Evolutionary conservation across 2,888 invertebrate species (phyloP).

Genomic region (Amaurobius ferox): DNA sequence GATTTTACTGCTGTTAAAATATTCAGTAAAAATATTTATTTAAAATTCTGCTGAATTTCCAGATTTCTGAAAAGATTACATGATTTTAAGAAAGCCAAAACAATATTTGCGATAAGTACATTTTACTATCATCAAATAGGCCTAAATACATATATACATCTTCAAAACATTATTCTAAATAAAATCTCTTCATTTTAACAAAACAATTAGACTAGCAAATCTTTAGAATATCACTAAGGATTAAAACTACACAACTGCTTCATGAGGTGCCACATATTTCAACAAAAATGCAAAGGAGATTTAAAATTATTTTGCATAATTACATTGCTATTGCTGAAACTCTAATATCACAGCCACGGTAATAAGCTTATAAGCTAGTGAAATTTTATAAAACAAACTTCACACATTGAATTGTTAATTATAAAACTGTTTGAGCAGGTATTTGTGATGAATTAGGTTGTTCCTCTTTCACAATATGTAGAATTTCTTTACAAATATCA

Average conservation of each 20-base stretch:
- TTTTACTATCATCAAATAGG: no score
- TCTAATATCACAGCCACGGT: neutral
- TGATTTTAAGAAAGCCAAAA: no score
- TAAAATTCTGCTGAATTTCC: neutral
- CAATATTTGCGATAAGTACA: no score
- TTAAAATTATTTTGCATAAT: neutral
- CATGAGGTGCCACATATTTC: neutral
- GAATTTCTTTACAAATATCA: slow-evolving; percentile 71
- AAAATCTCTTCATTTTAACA: no score
- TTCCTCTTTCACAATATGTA: slow-evolving; percentile 67
- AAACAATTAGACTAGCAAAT: neutral
- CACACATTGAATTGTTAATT: neutral
- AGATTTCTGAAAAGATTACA: no score
- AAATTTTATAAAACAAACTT: neutral
- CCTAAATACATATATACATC: no score
- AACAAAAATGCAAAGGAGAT: neutral
- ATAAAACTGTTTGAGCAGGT: neutral
- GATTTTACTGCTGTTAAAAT: no score
- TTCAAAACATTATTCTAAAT: no score
- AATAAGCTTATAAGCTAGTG: neutral
- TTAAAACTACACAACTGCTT: neutral
- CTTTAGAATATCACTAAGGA: neutral
- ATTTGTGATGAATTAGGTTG: neutral
- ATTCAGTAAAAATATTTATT: no score
- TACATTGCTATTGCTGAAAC: neutral